Evolutionary conservation across 2,797 vertebrate genomes (phyloP).

Genomic region (Catharus ustulatus): DNA sequence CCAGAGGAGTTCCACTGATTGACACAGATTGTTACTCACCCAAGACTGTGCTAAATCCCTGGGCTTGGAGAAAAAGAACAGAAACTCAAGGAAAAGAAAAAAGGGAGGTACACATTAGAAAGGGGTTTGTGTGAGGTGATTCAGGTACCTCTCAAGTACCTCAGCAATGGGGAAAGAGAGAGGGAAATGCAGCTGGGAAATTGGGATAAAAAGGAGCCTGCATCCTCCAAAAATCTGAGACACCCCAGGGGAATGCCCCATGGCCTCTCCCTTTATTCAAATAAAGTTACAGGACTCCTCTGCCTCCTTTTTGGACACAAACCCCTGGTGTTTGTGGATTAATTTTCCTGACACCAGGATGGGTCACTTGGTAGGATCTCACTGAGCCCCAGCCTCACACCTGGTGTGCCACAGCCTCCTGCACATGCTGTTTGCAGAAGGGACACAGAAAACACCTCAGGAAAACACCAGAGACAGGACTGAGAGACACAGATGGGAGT

Average conservation of each 20-base stretch:
- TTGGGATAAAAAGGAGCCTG: background rate
- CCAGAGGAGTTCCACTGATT: too few species aligned
- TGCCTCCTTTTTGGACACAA: background rate
- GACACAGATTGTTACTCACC: background rate
- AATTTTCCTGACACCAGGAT: background rate
- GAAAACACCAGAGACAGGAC: background rate
- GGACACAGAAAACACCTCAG: background rate
- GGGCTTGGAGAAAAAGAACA: background rate
- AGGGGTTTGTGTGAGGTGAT: background rate
- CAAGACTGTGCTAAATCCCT: background rate
- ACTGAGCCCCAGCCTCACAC: background rate
- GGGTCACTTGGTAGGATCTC: background rate
- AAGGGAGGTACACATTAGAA: background rate
- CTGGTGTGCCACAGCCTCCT: background rate
- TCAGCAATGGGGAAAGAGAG: background rate
- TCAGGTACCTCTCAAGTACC: background rate
- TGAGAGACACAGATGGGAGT: background rate
- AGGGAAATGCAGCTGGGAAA: background rate
- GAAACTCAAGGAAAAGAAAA: background rate
- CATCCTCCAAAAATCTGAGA: rapidly evolving
- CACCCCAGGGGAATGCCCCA: background rate
- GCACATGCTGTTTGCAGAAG: background rate
- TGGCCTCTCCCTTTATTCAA: background rate
- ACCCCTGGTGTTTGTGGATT: background rate
- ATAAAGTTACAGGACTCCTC: background rate